Percentiles rank a stretch among this genome's conserved stretches.
phyloP scores from a whole-genome alignment of 2,113 vertebrate genomes.

The Cheilinus undulatus region DNA sequence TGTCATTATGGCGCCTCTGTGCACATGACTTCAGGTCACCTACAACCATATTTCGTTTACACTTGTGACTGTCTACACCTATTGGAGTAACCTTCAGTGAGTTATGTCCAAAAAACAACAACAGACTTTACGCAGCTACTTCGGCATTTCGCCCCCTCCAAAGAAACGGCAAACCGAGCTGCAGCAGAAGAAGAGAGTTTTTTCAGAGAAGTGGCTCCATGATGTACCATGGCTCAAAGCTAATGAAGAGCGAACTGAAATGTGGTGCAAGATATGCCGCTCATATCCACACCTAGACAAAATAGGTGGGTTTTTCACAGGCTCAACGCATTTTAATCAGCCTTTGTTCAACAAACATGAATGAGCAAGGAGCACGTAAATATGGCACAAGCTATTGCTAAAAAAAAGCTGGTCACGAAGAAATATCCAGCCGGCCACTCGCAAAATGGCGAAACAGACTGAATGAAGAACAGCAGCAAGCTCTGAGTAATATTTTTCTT shows the following conservation, averaged over 20 bases:
- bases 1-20: no score
- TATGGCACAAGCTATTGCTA: background rate
- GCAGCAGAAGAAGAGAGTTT: background rate
- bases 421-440: background rate
- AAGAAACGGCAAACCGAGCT: background rate
- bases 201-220: background rate
- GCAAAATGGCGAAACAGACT: background rate
- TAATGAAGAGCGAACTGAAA: background rate
- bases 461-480: background rate
- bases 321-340: background rate
- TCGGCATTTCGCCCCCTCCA: background rate
- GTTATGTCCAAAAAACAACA: no score
- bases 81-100: no score
- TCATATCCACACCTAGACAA: background rate
- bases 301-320: background rate
- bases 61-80: no score
- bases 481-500: constrained; percentile 5
- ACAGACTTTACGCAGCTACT: constrained; percentile 6
- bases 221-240: background rate
- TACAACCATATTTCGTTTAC: no score
- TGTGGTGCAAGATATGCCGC: background rate
- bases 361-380: background rate
- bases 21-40: no score
- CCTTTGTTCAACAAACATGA: background rate
- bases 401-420: background rate